Evolutionary conservation across 1,140 invertebrate species (phyloP).

Genomic region (Holotrichia oblita): DNA sequence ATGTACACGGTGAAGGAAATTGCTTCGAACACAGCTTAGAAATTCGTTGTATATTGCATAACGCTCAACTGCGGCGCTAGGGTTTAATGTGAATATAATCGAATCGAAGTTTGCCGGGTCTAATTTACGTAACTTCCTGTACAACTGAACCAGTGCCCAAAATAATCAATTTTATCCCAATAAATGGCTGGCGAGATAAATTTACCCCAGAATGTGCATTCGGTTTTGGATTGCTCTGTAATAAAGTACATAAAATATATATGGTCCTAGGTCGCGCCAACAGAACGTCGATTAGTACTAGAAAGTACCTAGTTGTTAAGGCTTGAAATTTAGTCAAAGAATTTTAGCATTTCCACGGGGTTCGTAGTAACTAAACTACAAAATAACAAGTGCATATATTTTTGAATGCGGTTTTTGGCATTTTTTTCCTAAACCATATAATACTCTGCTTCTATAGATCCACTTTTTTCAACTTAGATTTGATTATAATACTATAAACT

Average conservation of each 20-base stretch:
- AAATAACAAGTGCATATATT: too few relatives aligned
- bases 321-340: too few relatives aligned
- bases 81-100: constrained; percentile 21
- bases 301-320: too few relatives aligned
- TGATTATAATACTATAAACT: too few relatives aligned
- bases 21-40: constrained; percentile 11
- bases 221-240: not conserved
- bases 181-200: constrained; percentile 20
- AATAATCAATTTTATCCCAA: not conserved
- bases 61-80: not conserved
- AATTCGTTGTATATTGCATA: constrained; percentile 11
- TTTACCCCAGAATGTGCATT: constrained; percentile 9
- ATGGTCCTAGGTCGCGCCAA: not conserved
- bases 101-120: constrained; percentile 14
- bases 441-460: too few relatives aligned
- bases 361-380: too few relatives aligned
- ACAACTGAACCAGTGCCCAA: not conserved
- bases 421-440: too few relatives aligned
- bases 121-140: constrained; percentile 11
- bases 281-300: too few relatives aligned
- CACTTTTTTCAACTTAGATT: too few relatives aligned
- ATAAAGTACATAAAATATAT: not conserved
- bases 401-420: too few relatives aligned
- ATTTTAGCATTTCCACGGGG: too few relatives aligned
- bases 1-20: not conserved